Evolutionary conservation across 2,797 vertebrate species (phyloP).

Genomic region (Oreortyx pictus): DNA sequence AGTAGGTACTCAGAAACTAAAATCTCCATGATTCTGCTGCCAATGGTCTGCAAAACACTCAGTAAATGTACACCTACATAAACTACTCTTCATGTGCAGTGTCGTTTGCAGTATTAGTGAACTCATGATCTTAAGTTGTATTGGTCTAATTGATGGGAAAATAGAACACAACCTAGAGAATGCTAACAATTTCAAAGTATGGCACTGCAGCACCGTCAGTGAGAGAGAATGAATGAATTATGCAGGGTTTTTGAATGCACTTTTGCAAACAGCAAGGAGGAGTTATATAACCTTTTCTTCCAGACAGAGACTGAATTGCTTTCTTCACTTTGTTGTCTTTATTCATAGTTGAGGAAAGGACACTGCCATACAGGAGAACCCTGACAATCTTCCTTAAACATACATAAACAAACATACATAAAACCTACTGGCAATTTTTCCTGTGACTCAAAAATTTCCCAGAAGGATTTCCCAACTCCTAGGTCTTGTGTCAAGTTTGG

Average conservation of each 20-base stretch:
- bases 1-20: background rate
- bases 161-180: accelerated
- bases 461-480: background rate
- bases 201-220: background rate
- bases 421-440: background rate
- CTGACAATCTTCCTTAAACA: background rate
- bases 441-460: background rate
- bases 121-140: background rate
- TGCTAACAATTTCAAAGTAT: background rate
- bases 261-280: conserved; percentile 26
- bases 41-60: background rate
- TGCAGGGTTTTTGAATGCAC: conserved; percentile 34
- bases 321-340: background rate
- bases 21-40: accelerated
- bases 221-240: conserved; percentile 50
- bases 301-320: background rate
- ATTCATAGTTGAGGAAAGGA: conserved; percentile 19
- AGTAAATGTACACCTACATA: background rate
- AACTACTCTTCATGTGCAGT: background rate
- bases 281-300: conserved; percentile 46
- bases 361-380: background rate
- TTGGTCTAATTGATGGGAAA: background rate
- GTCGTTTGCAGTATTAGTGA: background rate
- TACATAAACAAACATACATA: background rate
- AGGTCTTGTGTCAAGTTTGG: background rate